These are phyloP conservation scores for Discoglossus pictus DNA, from an alignment of 2,797 vertebrate genomes.

Conservation along the genomic window DNA sequence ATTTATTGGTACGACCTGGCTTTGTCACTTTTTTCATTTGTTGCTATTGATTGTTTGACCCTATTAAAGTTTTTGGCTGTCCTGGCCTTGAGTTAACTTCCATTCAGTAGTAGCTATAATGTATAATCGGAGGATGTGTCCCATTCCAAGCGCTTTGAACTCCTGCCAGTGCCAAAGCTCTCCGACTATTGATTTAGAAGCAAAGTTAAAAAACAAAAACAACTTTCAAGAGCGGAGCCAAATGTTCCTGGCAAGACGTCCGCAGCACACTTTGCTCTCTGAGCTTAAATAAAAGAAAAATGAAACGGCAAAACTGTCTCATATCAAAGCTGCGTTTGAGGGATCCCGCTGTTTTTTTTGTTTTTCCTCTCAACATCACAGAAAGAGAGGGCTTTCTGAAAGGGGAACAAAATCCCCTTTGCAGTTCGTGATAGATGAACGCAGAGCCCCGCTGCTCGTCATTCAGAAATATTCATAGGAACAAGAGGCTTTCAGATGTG, in stretches of 20 bases:
- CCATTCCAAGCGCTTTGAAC: background rate
- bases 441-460: background rate
- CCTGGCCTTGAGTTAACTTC: no score
- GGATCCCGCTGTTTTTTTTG: constrained; percentile 5
- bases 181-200: background rate
- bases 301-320: background rate
- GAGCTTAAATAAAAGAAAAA: background rate
- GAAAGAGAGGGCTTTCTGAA: background rate
- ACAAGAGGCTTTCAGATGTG: background rate
- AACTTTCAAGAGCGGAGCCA: constrained; percentile 7
- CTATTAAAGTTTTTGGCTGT: no score
- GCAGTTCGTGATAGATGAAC: background rate
- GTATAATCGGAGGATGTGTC: background rate
- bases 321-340: background rate
- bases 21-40: no score
- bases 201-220: background rate
- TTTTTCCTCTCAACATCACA: background rate
- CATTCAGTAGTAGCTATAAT: no score
- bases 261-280: background rate
- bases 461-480: background rate
- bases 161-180: background rate
- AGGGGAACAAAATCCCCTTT: background rate
- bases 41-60: no score
- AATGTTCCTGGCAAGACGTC: constrained; percentile 8
- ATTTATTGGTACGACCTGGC: no score